Conservation (phyloP, 2,113 vertebrate genomes). For the Oplegnathus fasciatus region DNA sequence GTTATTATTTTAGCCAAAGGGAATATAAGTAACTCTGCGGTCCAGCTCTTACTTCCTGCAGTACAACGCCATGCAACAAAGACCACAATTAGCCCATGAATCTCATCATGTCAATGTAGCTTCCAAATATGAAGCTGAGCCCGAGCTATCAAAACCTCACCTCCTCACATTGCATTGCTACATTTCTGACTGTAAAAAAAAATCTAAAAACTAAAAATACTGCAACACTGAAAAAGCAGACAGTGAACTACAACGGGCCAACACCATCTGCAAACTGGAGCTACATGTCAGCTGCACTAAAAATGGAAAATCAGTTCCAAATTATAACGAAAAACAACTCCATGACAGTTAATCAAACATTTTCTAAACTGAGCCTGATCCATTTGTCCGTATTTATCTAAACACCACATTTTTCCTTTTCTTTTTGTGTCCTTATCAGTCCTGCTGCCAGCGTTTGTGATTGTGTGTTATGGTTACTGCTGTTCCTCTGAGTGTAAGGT, state of each 20-base stretch:
- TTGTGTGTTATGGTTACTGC: constrained; percentile 76
- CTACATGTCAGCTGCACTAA: neutral
- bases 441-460: constrained; percentile 71
- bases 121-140: neutral
- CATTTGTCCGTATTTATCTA: constrained; percentile 18
- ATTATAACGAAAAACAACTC: constrained; percentile 29
- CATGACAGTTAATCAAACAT: constrained; percentile 29
- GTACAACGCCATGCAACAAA: too few species aligned
- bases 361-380: constrained; percentile 12
- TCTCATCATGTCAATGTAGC: neutral
- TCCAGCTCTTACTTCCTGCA: too few species aligned
- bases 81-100: neutral
- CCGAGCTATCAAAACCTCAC: neutral
- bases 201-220: constrained; percentile 1
- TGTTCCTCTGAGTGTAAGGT: constrained; percentile 35
- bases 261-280: constrained; percentile 23
- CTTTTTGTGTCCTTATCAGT: constrained; percentile 58
- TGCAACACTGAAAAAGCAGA: neutral
- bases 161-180: too few species aligned
- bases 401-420: constrained; percentile 32
- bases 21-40: neutral
- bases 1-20: neutral
- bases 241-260: neutral
- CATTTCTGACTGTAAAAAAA: constrained; percentile 6
- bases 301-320: constrained; percentile 15